phyloP scores from a whole-genome alignment of 2,113 vertebrate species.

The Cynoglossus semilaevis region DNA sequence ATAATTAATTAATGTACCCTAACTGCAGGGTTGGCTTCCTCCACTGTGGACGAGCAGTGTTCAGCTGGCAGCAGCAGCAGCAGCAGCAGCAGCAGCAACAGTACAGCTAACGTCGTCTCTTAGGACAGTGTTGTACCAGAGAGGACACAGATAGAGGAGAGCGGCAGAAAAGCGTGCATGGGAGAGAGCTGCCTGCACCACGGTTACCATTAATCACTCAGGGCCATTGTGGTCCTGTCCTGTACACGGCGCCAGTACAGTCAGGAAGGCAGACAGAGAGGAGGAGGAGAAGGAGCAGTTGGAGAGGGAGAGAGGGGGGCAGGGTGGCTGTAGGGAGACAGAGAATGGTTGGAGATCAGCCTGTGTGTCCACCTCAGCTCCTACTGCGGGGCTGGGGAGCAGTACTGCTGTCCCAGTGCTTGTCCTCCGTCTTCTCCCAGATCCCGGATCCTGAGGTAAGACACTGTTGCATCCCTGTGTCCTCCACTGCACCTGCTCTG shows the following conservation, averaged over 20 bases:
- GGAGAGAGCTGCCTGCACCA: conserved; percentile 39
- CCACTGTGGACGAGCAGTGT: conserved; percentile 32
- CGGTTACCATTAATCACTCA: conserved; percentile 66
- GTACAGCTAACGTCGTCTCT: conserved; percentile 3
- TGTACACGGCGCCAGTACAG: conserved; percentile 41
- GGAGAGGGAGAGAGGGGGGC: conserved; percentile 39
- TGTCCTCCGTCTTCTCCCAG: conserved; percentile 72
- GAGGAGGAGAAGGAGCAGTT: conserved; percentile 40
- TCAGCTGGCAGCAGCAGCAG: conserved; percentile 32
- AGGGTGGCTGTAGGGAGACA: conserved; percentile 54
- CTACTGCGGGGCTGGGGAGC: conserved; percentile 61
- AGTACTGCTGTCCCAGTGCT: conserved; percentile 71
- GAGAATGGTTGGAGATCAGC: conserved; percentile 71
- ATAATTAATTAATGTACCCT: conserved; percentile 80
- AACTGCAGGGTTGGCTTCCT: conserved; percentile 48
- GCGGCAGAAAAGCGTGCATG: conserved; percentile 31
- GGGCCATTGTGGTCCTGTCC: conserved; percentile 68
- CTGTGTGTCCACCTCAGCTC: conserved; percentile 53
- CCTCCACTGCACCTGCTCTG: conserved; percentile 36
- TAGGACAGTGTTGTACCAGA: conserved; percentile 5
- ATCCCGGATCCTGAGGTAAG: conserved; percentile 81
- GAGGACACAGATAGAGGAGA: conserved; percentile 16
- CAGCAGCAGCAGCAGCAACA: conserved; percentile 9
- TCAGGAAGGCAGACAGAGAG: conserved; percentile 40
- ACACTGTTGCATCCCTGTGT: conserved; percentile 24